phyloP scores from a whole-genome alignment of 2,113 vertebrate species.

The Pteronura brasiliensis region DNA sequence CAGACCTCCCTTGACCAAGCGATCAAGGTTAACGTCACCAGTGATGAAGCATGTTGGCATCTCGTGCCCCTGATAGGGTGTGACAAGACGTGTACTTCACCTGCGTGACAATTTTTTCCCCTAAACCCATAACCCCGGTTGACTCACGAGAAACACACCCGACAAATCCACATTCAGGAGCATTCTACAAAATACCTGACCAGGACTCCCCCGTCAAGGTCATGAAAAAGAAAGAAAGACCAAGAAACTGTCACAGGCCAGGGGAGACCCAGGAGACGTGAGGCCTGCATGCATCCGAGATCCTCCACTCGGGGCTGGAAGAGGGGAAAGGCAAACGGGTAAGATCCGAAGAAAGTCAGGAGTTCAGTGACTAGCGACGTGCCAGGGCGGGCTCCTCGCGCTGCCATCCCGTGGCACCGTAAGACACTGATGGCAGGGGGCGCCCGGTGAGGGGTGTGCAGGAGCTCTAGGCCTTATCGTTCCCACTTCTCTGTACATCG shows the following conservation, averaged over 20 bases:
- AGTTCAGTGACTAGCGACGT: neutral
- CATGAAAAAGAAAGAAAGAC: neutral
- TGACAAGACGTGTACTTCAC: neutral
- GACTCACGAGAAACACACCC: neutral
- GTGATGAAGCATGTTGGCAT: neutral
- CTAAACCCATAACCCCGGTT: neutral
- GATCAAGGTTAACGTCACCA: neutral
- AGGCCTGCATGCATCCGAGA: neutral
- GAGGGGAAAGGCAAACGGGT: neutral
- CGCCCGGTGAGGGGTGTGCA: neutral
- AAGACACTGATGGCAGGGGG: neutral
- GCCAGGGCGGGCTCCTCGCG: neutral
- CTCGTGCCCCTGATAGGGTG: neutral
- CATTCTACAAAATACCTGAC: neutral
- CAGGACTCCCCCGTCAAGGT: neutral
- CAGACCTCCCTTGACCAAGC: neutral
- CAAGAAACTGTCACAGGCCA: neutral
- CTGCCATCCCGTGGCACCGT: neutral
- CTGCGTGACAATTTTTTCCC: neutral
- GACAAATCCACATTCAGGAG: neutral
- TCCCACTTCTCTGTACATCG: neutral
- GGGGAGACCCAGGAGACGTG: neutral
- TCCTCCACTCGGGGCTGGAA: neutral
- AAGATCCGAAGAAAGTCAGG: neutral
- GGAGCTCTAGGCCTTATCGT: neutral